phyloP scores from a whole-genome alignment of 2,113 vertebrate species.

The Psophia crepitans region DNA sequence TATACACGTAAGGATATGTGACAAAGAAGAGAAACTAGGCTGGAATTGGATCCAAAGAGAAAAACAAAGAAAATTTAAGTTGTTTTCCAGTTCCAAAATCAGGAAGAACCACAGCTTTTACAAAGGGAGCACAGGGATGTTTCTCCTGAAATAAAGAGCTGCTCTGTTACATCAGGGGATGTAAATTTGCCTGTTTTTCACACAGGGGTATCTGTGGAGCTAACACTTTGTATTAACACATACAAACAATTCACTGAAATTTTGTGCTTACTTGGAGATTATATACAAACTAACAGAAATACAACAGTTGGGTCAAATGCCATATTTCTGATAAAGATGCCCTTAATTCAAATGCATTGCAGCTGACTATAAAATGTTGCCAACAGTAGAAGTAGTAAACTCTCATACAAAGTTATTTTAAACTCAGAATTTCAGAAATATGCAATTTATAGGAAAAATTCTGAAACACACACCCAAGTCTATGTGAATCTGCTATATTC shows the following conservation, averaged over 20 bases:
- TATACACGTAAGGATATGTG: not conserved
- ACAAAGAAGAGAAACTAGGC: not conserved
- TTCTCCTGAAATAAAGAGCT: not conserved
- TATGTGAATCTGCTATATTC: not conserved
- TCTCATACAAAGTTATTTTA: not conserved
- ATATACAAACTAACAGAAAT: not conserved
- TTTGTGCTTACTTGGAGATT: not conserved
- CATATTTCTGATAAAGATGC: not conserved
- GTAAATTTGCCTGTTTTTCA: not conserved
- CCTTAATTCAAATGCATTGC: not conserved
- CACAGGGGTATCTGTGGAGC: not conserved
- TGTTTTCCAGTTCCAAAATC: not conserved
- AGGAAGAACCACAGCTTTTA: not conserved
- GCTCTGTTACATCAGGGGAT: not conserved
- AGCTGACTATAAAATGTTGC: not conserved
- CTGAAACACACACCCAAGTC: not conserved
- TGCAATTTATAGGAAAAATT: not conserved
- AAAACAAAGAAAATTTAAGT: not conserved
- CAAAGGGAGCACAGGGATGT: not conserved
- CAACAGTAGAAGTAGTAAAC: not conserved
- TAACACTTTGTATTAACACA: not conserved
- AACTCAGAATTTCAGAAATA: not conserved
- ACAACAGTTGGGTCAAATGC: not conserved
- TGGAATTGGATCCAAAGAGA: not conserved
- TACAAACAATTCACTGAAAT: not conserved